phyloP scores from a whole-genome alignment of 1,140 invertebrate genomes.

The Drosophila grimshawi region DNA sequence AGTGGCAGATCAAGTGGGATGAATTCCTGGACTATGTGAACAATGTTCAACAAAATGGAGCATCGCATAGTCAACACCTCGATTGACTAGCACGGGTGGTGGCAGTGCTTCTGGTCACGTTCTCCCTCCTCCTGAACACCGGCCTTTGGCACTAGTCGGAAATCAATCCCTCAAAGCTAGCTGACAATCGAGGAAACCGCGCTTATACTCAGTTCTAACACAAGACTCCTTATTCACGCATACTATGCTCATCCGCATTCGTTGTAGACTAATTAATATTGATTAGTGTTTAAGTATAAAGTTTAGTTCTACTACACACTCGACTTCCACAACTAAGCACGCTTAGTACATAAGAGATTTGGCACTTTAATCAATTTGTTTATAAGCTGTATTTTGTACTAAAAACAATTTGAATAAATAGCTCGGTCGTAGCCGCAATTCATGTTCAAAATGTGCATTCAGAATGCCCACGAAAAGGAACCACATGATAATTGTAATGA shows the following conservation, averaged over 20 bases:
- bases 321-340: constrained; percentile 2
- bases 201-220: constrained; percentile 7
- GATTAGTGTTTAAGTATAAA: constrained; percentile 83
- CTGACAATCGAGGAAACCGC: background rate
- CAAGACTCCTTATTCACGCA: background rate
- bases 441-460: constrained; percentile 2
- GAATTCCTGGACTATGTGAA: constrained; percentile 68
- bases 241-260: constrained; percentile 16
- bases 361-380: constrained; percentile 18
- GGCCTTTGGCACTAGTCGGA: constrained; percentile 62
- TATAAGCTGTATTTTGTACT: constrained; percentile 29
- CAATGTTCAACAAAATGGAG: constrained; percentile 41
- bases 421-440: constrained; percentile 49
- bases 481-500: constrained; percentile 49
- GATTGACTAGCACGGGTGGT: constrained; percentile 84
- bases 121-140: constrained; percentile 36
- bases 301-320: constrained; percentile 32
- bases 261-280: constrained; percentile 84
- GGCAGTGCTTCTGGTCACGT: constrained; percentile 57
- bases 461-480: constrained; percentile 16
- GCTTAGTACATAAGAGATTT: constrained; percentile 26
- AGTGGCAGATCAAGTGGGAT: constrained; percentile 79
- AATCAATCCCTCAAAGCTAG: background rate
- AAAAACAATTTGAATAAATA: constrained; percentile 61
- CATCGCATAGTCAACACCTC: constrained; percentile 37